Conservation (phyloP, 2,797 vertebrate species). For the Malurus leucopterus region DNA sequence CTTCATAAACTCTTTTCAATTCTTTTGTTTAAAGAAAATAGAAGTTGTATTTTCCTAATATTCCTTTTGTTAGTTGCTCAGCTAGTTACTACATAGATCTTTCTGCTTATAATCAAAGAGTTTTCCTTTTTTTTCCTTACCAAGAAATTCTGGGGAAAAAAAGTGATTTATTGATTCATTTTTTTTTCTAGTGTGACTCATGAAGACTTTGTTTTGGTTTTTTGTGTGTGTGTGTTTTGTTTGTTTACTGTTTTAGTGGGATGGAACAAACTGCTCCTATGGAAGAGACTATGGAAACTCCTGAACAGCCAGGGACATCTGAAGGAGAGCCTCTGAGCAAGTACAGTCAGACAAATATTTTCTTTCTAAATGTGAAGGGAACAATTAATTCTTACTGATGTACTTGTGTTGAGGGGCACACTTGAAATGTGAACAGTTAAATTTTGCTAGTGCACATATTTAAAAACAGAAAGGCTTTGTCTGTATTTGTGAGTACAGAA, state of each 20-base stretch:
- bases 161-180: background rate
- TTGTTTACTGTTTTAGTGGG: slow-evolving; percentile 70
- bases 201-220: background rate
- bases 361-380: background rate
- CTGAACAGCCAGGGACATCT: slow-evolving; percentile 58
- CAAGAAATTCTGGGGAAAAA: background rate
- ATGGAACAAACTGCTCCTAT: slow-evolving; percentile 57
- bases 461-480: background rate
- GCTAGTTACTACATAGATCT: background rate
- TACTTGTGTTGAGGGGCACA: background rate
- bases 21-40: background rate
- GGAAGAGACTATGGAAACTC: slow-evolving; percentile 62
- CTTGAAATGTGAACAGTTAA: background rate
- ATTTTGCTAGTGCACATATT: background rate
- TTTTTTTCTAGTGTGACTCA: background rate
- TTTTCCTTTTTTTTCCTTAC: background rate
- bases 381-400: background rate
- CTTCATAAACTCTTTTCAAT: background rate
- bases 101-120: background rate
- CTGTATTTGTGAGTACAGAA: background rate
- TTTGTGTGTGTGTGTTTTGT: background rate
- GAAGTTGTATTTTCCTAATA: background rate
- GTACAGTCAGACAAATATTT: slow-evolving; percentile 64
- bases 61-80: background rate
- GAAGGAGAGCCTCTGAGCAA: slow-evolving; percentile 70